Conservation (phyloP, 2,888 invertebrate species). For the Epinotia nisella region DNA sequence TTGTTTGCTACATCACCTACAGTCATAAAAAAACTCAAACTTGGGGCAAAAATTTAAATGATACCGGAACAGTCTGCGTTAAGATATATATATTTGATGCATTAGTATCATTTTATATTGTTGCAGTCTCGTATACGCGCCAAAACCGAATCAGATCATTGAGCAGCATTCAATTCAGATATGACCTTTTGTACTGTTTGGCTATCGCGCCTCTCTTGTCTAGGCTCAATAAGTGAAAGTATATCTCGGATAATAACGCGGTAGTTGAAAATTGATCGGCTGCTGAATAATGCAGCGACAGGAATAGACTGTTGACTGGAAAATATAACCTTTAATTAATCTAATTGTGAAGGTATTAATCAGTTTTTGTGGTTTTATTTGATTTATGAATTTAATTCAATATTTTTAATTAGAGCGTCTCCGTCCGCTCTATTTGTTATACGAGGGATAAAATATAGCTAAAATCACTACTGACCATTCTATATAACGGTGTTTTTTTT, state of each 20-base stretch:
- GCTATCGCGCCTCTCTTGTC: background rate
- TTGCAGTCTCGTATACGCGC: background rate
- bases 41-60: too few relatives aligned
- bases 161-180: background rate
- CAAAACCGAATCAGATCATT: background rate
- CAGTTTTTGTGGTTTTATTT: background rate
- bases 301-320: constrained; percentile 20
- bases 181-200: background rate
- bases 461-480: too few relatives aligned
- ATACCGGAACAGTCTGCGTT: too few relatives aligned
- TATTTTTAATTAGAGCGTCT: background rate
- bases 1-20: too few relatives aligned
- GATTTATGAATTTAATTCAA: background rate
- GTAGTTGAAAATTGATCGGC: constrained; percentile 38
- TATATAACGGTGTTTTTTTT: too few relatives aligned
- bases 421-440: too few relatives aligned
- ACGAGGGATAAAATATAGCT: too few relatives aligned
- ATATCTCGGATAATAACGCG: constrained; percentile 16
- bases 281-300: constrained; percentile 24
- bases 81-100: too few relatives aligned
- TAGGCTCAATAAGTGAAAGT: constrained; percentile 30
- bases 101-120: background rate
- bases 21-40: too few relatives aligned
- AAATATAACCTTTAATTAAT: constrained; percentile 24
- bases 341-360: constrained; percentile 5